phyloP scores from a whole-genome alignment of 1,140 invertebrate species.

The Heliconius hermathena region DNA sequence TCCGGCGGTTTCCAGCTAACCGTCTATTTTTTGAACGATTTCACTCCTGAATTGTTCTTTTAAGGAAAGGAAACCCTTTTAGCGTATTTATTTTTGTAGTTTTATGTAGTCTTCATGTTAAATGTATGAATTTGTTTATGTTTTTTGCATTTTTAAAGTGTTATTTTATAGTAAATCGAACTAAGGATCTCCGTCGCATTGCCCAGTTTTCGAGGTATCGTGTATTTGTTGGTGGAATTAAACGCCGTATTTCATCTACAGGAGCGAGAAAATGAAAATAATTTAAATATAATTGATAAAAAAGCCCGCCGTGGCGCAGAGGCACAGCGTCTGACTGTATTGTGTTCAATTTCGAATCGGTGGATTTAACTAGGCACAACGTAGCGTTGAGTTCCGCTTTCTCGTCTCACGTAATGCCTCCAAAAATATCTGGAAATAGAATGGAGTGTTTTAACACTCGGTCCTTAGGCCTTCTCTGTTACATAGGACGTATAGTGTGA shows the following conservation, averaged over 20 bases:
- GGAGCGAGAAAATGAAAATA: too few species aligned
- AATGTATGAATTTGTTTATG: not conserved
- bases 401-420: not conserved
- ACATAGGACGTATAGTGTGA: too few species aligned
- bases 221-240: too few species aligned
- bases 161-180: not conserved
- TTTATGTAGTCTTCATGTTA: not conserved
- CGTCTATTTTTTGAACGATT: not conserved
- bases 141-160: not conserved
- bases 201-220: too few species aligned
- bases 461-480: not conserved
- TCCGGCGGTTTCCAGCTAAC: not conserved
- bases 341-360: too few species aligned
- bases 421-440: not conserved
- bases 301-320: too few species aligned
- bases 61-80: constrained; percentile 9
- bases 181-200: too few species aligned
- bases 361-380: not conserved
- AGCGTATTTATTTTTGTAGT: not conserved
- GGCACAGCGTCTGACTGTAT: too few species aligned
- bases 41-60: constrained; percentile 8
- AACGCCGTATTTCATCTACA: too few species aligned
- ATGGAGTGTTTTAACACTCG: not conserved
- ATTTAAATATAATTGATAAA: too few species aligned
- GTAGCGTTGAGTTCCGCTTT: not conserved